These are phyloP conservation scores for Drosophila recens DNA, from an alignment of 2,888 invertebrate genomes.

Conservation along the genomic window DNA sequence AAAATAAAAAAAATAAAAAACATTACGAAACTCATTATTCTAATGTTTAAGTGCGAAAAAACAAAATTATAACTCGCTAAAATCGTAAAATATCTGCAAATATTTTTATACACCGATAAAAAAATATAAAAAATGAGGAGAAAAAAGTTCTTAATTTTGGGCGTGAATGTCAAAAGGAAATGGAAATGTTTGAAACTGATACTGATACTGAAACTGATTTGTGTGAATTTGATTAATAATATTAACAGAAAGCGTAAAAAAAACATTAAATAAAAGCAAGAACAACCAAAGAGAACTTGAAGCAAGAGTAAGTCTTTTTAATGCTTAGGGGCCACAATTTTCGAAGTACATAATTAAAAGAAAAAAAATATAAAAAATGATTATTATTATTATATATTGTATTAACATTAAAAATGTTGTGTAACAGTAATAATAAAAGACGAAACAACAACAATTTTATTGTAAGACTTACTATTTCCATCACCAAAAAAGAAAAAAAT, in stretches of 20 bases:
- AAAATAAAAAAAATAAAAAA: conserved; percentile 6
- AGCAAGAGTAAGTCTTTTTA: conserved; percentile 80
- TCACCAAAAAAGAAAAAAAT: conserved; percentile 43
- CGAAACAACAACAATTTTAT: conserved; percentile 68
- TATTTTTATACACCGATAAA: conserved; percentile 68
- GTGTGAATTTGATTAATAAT: conserved; percentile 67
- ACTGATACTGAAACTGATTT: conserved; percentile 43
- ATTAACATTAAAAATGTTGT: conserved; percentile 80
- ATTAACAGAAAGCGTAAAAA: conserved; percentile 19
- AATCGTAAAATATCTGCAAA: conserved; percentile 69
- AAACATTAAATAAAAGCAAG: conserved; percentile 44
- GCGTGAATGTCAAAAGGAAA: conserved; percentile 23
- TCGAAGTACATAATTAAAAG: conserved; percentile 78
- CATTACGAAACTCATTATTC: conserved; percentile 67
- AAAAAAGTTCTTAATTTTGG: conserved; percentile 21
- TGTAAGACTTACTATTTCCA: conserved; percentile 80
- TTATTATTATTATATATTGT: conserved; percentile 77
- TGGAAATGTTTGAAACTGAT: conserved; percentile 39
- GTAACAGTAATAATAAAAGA: conserved; percentile 75
- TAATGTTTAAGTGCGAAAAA: conserved; percentile 69
- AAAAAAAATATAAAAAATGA: conserved; percentile 27
- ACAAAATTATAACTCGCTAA: conserved; percentile 13
- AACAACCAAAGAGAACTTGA: conserved; percentile 63
- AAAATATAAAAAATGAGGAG: conserved; percentile 28
- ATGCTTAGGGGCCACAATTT: conserved; percentile 84